Evolutionary conservation across 2,113 vertebrate species (phyloP).

Genomic region (Gila orcuttii): DNA sequence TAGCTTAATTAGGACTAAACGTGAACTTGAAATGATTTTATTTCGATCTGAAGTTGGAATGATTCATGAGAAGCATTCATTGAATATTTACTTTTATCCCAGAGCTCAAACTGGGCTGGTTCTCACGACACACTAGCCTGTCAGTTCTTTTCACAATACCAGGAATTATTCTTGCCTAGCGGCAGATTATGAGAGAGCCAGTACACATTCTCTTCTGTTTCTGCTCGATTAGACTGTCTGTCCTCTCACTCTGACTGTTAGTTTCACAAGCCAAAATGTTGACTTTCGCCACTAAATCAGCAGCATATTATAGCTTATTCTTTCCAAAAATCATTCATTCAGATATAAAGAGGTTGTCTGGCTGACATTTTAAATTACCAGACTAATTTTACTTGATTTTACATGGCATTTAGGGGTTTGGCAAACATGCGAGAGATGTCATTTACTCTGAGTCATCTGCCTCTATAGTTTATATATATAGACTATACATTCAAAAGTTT

Average conservation of each 20-base stretch:
- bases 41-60: background rate
- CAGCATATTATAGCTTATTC: background rate
- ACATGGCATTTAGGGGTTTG: constrained; percentile 8
- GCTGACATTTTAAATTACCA: constrained; percentile 6
- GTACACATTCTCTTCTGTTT: background rate
- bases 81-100: background rate
- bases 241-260: background rate
- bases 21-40: background rate
- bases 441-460: background rate
- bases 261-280: background rate
- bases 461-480: background rate
- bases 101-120: background rate
- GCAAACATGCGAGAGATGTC: background rate
- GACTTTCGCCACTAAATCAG: background rate
- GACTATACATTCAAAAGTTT: too few species aligned
- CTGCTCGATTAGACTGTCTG: background rate
- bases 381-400: constrained; percentile 4
- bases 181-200: background rate
- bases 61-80: background rate
- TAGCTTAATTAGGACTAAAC: background rate
- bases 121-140: background rate
- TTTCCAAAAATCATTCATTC: background rate
- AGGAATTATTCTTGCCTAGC: background rate
- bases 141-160: background rate
- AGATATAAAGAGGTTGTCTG: background rate